These are phyloP conservation scores for Mus caroli DNA, from an alignment of 2,797 vertebrate species.

Conservation along the genomic window DNA sequence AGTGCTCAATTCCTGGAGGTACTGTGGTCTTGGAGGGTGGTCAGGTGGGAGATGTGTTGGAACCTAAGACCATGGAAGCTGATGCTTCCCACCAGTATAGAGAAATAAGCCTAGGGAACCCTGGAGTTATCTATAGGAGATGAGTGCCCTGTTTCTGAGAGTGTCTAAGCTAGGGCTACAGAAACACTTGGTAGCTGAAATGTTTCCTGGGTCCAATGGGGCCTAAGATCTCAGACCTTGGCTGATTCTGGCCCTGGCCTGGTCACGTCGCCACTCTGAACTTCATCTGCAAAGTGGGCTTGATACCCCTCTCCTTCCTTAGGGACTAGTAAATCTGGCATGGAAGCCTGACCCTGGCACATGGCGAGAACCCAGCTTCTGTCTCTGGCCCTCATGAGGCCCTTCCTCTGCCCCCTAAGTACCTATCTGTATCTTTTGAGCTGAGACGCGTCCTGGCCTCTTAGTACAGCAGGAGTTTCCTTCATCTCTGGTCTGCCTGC, in stretches of 20 bases:
- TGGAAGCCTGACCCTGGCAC: fast-evolving
- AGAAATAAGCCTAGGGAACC: fast-evolving
- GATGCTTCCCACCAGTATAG: not conserved
- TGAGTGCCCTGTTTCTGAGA: not conserved
- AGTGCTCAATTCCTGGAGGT: slow-evolving; percentile 99
- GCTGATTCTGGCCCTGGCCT: not conserved
- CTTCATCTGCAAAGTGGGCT: not conserved
- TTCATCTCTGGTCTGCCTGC: not conserved
- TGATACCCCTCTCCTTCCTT: not conserved
- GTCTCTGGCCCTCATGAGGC: not conserved
- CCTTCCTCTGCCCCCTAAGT: not conserved
- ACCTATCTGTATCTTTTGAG: not conserved
- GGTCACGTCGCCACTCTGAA: not conserved
- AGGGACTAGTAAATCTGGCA: not conserved
- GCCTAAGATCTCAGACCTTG: not conserved
- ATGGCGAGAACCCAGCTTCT: not conserved
- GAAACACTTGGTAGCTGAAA: not conserved
- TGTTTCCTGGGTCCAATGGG: not conserved
- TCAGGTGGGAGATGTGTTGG: not conserved
- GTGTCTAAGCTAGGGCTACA: not conserved
- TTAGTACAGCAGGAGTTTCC: not conserved
- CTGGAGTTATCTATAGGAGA: fast-evolving
- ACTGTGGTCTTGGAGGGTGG: fast-evolving
- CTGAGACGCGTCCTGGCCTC: not conserved
- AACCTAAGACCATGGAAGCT: fast-evolving